Percentiles rank a stretch among this genome's conserved stretches.
These are phyloP conservation scores for Teleogryllus oceanicus DNA, from an alignment of 2,888 invertebrate species.

Conservation along the genomic window DNA sequence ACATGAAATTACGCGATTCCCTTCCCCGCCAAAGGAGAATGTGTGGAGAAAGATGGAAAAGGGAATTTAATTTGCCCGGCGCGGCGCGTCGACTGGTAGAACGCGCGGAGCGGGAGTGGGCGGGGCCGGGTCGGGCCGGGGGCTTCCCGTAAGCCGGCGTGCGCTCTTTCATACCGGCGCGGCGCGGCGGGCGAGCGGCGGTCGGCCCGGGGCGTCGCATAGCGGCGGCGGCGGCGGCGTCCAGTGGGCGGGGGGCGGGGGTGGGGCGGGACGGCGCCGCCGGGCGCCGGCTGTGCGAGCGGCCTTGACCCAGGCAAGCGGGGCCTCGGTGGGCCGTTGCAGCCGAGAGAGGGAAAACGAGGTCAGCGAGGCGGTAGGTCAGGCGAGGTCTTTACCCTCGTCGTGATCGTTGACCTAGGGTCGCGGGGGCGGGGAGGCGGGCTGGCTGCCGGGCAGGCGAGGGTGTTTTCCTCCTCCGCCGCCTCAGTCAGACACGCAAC, in stretches of 20 bases:
- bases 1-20: too few relatives aligned
- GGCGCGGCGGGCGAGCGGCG: neutral
- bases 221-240: neutral
- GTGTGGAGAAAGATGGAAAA: too few relatives aligned
- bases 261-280: neutral
- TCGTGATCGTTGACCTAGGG: slow-evolving; percentile 18
- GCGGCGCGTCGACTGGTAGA: too few relatives aligned
- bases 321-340: neutral
- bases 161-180: neutral
- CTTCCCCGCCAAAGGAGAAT: too few relatives aligned
- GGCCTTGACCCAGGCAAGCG: neutral
- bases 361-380: slow-evolving; percentile 7
- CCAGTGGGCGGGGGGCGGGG: neutral
- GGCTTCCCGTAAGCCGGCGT: neutral
- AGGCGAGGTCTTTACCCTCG: neutral
- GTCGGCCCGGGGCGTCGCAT: neutral
- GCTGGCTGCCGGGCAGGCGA: neutral
- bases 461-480: slow-evolving; percentile 10
- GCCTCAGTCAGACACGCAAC: slow-evolving; percentile 18
- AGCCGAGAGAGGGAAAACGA: neutral
- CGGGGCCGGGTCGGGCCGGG: neutral
- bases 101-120: neutral
- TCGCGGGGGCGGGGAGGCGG: neutral
- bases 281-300: neutral
- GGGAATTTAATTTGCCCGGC: too few relatives aligned